These are phyloP conservation scores for Altica lythri DNA, from an alignment of 2,888 invertebrate genomes.

Conservation along the genomic window DNA sequence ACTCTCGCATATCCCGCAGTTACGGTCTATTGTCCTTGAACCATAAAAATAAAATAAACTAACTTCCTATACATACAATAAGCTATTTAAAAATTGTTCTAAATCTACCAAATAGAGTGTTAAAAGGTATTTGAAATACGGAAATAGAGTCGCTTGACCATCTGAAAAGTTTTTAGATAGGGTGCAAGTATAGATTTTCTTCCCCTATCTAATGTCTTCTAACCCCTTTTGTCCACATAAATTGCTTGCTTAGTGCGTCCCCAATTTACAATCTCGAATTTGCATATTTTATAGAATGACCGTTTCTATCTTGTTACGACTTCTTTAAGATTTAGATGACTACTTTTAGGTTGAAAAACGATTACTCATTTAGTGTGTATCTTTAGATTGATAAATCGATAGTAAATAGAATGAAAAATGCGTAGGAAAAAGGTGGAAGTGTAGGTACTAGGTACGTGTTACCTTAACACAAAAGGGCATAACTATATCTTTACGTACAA, in stretches of 20 bases:
- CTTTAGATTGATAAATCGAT: conserved; percentile 4
- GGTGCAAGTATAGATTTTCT: conserved; percentile 52
- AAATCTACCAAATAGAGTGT: no score
- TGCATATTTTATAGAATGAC: conserved; percentile 41
- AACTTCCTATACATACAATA: neutral
- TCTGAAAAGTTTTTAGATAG: conserved; percentile 40
- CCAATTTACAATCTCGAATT: conserved; percentile 43
- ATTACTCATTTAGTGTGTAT: no score
- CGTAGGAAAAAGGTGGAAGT: conserved; percentile 30
- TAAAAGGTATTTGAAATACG: no score
- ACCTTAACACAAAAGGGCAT: conserved; percentile 43
- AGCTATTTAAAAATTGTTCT: no score
- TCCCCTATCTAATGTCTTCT: conserved; percentile 51
- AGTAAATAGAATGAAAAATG: conserved; percentile 13
- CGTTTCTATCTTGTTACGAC: conserved; percentile 32
- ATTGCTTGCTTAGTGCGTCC: conserved; percentile 52
- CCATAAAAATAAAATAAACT: no score
- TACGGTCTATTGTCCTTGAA: no score
- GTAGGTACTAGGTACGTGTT: conserved; percentile 45
- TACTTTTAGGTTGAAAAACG: no score
- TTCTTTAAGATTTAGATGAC: conserved; percentile 30
- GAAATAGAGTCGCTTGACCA: conserved; percentile 34
- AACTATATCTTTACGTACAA: conserved; percentile 42
- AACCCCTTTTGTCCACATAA: conserved; percentile 53
- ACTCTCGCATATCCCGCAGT: no score